Percentiles rank a stretch among this genome's conserved stretches.
phyloP scores from a whole-genome alignment of 1,140 invertebrate species.

The Trigoniulus corallinus region DNA sequence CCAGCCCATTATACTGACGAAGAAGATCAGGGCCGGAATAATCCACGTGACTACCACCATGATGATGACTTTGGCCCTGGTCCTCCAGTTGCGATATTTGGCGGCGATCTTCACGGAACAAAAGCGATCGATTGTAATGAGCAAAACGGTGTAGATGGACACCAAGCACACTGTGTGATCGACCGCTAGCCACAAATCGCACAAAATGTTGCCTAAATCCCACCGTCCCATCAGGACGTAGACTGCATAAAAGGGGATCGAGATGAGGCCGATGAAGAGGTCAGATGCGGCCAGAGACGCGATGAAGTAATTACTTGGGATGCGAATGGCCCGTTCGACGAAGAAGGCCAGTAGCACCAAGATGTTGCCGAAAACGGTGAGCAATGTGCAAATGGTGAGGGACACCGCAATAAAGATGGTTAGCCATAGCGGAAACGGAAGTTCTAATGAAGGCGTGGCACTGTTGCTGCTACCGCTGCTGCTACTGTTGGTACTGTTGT shows the following conservation, averaged over 20 bases:
- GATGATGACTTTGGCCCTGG: constrained; percentile 78
- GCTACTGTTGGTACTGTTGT: too few relatives aligned
- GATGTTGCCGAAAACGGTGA: constrained; percentile 90
- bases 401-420: constrained; percentile 80
- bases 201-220: constrained; percentile 88
- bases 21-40: constrained; percentile 88
- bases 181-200: constrained; percentile 96
- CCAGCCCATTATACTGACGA: constrained; percentile 98
- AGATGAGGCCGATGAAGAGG: constrained; percentile 89
- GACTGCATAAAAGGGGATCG: constrained; percentile 90
- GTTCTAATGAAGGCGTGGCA: constrained; percentile 16
- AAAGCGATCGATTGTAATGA: constrained; percentile 97
- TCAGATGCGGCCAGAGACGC: constrained; percentile 95
- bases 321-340: constrained; percentile 88
- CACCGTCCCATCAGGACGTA: constrained; percentile 93
- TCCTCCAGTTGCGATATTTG: constrained; percentile 91
- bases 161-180: constrained; percentile 98
- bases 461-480: too few relatives aligned
- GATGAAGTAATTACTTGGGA: constrained; percentile 99
- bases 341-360: constrained; percentile 91
- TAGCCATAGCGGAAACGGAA: constrained; percentile 79
- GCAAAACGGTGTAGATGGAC: constrained; percentile 95
- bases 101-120: constrained; percentile 98
- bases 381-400: constrained; percentile 68
- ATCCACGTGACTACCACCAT: constrained; percentile 85